Base-by-base conservation (phyloP, 35 echinoderm and acorn worm genomes). In the Apostichopus parvimensis region DNA sequence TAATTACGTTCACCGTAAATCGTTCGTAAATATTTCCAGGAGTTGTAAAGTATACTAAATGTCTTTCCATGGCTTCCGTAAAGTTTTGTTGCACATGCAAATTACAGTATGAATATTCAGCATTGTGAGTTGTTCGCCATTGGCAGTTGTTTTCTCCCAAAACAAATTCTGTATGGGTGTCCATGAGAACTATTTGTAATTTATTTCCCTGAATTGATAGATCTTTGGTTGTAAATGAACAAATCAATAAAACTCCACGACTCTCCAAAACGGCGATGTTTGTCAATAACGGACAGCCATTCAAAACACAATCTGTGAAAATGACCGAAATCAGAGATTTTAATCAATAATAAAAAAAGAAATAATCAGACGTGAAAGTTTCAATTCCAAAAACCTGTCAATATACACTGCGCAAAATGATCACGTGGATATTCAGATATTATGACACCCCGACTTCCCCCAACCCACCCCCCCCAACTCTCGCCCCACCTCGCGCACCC, bases 91-190 rank as follows among this genome's bases (percentile, higher is more conserved):
- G 17, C 9, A 84, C 15, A 21, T 84, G 55, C 17, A 84, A n/a
- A 58, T 84, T 23, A 84, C 81, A 84, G 54, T 84, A 84, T 15
- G 53, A 84, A 84, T 84, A 84, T 25, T 84, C 81, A 55, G 28
- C 14, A 80, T 80, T 80, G 0, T 84, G n/a, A 22, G 4, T 56
- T 15, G 17, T 84, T 56, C 54, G 81, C 81, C 81, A 84, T 84
- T 59, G 17, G 24, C 81, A 84, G 57, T 56, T 58, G 22, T 58
- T 23, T 17, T 84, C 81, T 84, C 54, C 81, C 6, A 84, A 55
- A 6, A 84, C 81, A 84, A 84, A 84, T n/a, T 84, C 81, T 8
- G 54, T 84, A 59, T 84, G 56, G 17, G 24, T 59, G 81, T 84
- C 81, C 55, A 84, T 12, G 5, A 84, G 81, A 60, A 84, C 57